phyloP scores from a whole-genome alignment of 2,113 vertebrate species.

The Cyprinodon tularosa region DNA sequence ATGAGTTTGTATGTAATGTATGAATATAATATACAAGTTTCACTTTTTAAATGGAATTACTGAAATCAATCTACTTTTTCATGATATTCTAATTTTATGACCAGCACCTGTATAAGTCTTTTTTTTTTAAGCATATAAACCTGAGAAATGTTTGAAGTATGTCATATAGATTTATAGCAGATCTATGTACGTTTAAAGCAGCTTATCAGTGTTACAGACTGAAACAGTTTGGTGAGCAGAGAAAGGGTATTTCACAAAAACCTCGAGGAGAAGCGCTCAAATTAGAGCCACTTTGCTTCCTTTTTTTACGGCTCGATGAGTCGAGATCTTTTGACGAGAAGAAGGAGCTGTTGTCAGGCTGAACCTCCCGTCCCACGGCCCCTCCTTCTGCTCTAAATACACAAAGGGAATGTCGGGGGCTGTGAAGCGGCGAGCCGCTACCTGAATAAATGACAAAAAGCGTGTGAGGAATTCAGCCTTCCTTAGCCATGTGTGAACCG shows the following conservation, averaged over 20 bases:
- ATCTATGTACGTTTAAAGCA: not conserved
- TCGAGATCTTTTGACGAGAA: slow-evolving; percentile 61
- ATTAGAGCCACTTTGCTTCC: slow-evolving; percentile 61
- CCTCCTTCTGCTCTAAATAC: slow-evolving; percentile 53
- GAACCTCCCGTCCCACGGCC: slow-evolving; percentile 38
- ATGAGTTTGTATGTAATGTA: too few relatives aligned
- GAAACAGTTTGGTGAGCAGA: not conserved
- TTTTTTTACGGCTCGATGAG: slow-evolving; percentile 49
- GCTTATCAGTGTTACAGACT: not conserved
- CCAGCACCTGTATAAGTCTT: too few relatives aligned
- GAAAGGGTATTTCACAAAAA: slow-evolving; percentile 7
- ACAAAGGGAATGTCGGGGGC: slow-evolving; percentile 74
- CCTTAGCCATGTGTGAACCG: slow-evolving; percentile 48
- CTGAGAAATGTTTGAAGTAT: too few relatives aligned
- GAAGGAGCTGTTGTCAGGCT: slow-evolving; percentile 57
- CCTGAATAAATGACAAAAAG: slow-evolving; percentile 68
- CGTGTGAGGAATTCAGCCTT: slow-evolving; percentile 43
- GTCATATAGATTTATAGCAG: not conserved
- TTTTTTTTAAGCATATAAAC: not conserved
- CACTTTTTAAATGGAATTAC: too few relatives aligned
- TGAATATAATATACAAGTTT: too few relatives aligned
- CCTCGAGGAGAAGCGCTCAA: slow-evolving; percentile 38
- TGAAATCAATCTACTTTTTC: too few relatives aligned
- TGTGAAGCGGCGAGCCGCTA: slow-evolving; percentile 70
- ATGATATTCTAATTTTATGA: too few relatives aligned